Evolutionary conservation across 2,113 vertebrate genomes (phyloP).

Genomic region (Chinchilla lanigera): DNA sequence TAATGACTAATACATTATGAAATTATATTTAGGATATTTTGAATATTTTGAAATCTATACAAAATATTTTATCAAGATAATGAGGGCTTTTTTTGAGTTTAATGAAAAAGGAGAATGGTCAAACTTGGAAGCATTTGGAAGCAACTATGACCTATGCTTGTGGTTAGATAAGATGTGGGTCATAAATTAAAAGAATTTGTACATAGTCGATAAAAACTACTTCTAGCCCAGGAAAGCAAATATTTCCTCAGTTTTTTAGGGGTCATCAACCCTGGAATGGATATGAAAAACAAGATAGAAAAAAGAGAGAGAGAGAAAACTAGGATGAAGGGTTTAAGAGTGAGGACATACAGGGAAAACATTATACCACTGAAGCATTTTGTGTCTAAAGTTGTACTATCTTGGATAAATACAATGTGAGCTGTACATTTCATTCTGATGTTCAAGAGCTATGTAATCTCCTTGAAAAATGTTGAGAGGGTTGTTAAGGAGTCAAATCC

Average conservation of each 20-base stretch:
- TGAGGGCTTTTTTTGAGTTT: not conserved
- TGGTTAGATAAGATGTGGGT: not conserved
- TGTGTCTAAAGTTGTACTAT: not conserved
- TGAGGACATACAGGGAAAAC: not conserved
- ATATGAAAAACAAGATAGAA: slow-evolving; percentile 24
- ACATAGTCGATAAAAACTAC: slow-evolving; percentile 31
- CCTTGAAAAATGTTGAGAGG: not conserved
- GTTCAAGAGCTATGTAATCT: not conserved
- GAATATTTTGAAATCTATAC: not conserved
- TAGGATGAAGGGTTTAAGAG: not conserved
- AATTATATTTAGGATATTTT: not conserved
- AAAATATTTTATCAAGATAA: not conserved
- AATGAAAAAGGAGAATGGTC: not conserved
- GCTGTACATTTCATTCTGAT: not conserved
- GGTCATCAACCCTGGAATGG: not conserved
- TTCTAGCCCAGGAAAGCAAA: slow-evolving; percentile 11
- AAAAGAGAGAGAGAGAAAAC: too few relatives aligned
- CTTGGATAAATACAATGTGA: not conserved
- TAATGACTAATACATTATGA: not conserved
- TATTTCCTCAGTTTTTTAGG: not conserved
- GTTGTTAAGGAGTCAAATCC: slow-evolving; percentile 7
- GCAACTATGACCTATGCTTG: not conserved
- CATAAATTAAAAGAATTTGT: not conserved
- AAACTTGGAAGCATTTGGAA: not conserved
- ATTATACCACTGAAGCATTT: not conserved